These are phyloP conservation scores for Perca schrenkii DNA, from an alignment of 2,113 vertebrate species.

Conservation along the genomic window DNA sequence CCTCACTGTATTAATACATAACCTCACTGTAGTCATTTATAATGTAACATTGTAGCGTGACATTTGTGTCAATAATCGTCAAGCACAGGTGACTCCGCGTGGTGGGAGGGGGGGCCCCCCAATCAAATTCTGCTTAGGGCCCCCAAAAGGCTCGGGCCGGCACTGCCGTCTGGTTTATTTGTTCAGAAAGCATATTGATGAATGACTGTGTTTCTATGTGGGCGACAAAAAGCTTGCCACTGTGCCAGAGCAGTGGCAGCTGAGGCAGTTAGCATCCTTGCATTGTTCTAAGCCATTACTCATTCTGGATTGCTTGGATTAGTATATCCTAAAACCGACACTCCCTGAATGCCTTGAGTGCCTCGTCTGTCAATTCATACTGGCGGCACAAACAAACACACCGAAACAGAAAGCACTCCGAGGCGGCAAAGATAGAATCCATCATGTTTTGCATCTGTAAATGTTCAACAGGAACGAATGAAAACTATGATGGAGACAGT, in stretches of 20 bases:
- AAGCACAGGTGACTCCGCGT: no score
- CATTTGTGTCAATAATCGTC: no score
- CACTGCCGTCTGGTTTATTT: slow-evolving; percentile 21
- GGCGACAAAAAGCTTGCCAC: not conserved
- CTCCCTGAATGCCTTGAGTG: slow-evolving; percentile 30
- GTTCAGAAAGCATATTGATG: slow-evolving; percentile 19
- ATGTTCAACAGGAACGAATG: slow-evolving; percentile 3
- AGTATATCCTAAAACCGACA: slow-evolving; percentile 32
- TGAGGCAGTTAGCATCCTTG: slow-evolving; percentile 47
- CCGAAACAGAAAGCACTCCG: not conserved
- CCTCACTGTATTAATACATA: no score
- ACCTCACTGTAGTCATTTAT: no score
- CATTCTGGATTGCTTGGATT: slow-evolving; percentile 21
- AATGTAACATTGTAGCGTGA: no score
- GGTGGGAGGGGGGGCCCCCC: no score
- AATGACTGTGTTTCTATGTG: slow-evolving; percentile 12
- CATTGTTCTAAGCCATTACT: slow-evolving; percentile 61
- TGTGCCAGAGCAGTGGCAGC: slow-evolving; percentile 1
- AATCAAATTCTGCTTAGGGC: no score
- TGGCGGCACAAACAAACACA: slow-evolving; percentile 64
- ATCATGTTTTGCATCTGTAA: slow-evolving; percentile 11
- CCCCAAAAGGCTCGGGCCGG: no score
- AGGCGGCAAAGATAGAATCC: slow-evolving; percentile 2
- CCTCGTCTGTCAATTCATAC: slow-evolving; percentile 25
- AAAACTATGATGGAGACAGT: not conserved